Percentiles rank a stretch among this genome's conserved stretches.
phyloP scores from a whole-genome alignment of 2,888 invertebrate genomes.

The Perithous albicinctus region DNA sequence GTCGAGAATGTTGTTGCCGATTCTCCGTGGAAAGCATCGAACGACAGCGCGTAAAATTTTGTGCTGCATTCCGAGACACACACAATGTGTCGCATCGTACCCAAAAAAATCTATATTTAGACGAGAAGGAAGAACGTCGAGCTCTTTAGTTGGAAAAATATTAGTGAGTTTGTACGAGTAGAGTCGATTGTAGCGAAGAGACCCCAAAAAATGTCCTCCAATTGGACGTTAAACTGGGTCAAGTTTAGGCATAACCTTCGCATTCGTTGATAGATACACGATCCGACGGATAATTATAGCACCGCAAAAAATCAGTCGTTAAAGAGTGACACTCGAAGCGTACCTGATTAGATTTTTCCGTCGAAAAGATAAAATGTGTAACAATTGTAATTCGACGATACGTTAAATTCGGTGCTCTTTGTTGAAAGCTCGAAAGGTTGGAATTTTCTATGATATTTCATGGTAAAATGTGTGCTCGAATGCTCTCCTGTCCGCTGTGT shows the following conservation, averaged over 20 bases:
- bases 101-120: constrained; percentile 66
- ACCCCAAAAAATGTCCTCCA: constrained; percentile 39
- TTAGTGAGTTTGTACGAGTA: constrained; percentile 16
- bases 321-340: constrained; percentile 35
- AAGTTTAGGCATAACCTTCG: constrained; percentile 78
- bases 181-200: not conserved
- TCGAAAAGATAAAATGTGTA: constrained; percentile 30
- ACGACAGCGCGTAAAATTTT: constrained; percentile 46
- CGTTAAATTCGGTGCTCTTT: not conserved
- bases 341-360: constrained; percentile 19
- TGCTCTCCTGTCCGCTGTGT: constrained; percentile 92
- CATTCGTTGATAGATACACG: constrained; percentile 55
- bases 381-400: not conserved
- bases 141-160: constrained; percentile 32
- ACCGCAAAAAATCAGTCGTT: constrained; percentile 46
- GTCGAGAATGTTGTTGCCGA: constrained; percentile 11
- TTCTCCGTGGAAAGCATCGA: too few species aligned
- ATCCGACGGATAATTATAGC: constrained; percentile 64
- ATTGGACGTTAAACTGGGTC: constrained; percentile 71
- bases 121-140: constrained; percentile 52
- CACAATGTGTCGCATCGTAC: not conserved
- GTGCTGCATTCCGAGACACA: constrained; percentile 57
- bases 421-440: not conserved
- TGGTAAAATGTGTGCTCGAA: constrained; percentile 80
- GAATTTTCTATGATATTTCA: not conserved